Percentiles rank a stretch among this genome's conserved stretches.
Evolutionary conservation across 2,888 invertebrate species (phyloP).

Genomic region (Agrotis puta): DNA sequence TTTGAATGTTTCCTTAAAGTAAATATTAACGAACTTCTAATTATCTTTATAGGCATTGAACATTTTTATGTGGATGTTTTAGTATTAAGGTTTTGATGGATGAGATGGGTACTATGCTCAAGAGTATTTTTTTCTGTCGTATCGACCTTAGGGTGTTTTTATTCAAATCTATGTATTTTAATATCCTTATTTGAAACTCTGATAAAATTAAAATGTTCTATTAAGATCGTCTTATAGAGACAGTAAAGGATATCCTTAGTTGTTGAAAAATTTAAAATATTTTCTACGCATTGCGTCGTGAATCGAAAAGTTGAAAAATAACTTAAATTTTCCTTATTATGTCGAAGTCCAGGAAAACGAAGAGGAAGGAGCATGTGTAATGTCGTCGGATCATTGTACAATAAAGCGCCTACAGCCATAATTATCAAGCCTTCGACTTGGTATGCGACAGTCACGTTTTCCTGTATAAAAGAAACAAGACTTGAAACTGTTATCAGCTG

Average conservation of each 20-base stretch:
- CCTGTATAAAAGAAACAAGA: slow-evolving; percentile 33
- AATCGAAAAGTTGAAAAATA: not conserved
- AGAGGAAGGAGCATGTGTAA: slow-evolving; percentile 9
- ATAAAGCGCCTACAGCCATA: slow-evolving; percentile 6
- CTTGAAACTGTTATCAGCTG: slow-evolving; percentile 19
- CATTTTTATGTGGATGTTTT: not conserved
- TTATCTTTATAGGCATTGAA: not conserved
- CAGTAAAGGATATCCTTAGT: too few relatives aligned
- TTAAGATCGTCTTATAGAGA: not conserved
- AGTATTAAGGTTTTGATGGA: not conserved
- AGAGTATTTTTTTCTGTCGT: not conserved
- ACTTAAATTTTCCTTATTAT: slow-evolving; percentile 18
- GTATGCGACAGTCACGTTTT: slow-evolving; percentile 29
- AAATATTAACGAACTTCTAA: not conserved
- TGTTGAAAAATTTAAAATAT: too few relatives aligned
- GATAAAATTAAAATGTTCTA: not conserved
- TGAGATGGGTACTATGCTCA: not conserved
- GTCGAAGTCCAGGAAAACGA: slow-evolving; percentile 31
- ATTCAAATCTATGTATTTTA: not conserved
- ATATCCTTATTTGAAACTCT: not conserved
- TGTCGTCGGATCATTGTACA: slow-evolving; percentile 25
- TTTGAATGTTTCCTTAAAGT: slow-evolving; percentile 16
- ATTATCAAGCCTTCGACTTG: slow-evolving; percentile 13
- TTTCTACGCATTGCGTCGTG: too few relatives aligned
- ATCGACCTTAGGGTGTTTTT: not conserved